phyloP scores from a whole-genome alignment of 2,888 invertebrate genomes.

The Drosophila eohydei region DNA sequence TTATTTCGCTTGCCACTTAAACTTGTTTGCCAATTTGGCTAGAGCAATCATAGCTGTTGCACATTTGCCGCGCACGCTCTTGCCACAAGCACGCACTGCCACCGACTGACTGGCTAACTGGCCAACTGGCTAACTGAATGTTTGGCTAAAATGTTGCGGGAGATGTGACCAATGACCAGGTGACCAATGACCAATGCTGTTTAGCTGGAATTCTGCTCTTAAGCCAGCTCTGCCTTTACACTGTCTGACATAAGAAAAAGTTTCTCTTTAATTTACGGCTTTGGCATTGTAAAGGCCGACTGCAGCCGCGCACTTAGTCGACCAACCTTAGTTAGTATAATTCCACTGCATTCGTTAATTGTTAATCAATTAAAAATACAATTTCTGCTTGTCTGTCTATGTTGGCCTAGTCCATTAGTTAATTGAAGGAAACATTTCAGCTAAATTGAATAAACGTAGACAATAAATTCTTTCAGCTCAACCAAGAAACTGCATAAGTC shows the following conservation, averaged over 20 bases:
- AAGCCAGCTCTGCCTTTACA: slow-evolving; percentile 15
- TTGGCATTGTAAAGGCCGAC: slow-evolving; percentile 59
- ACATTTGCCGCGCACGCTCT: slow-evolving; percentile 54
- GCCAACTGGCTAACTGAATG: slow-evolving; percentile 16
- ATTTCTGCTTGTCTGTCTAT: not conserved
- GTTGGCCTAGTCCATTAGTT: slow-evolving; percentile 38
- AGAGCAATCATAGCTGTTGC: slow-evolving; percentile 27
- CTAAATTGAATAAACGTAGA: slow-evolving; percentile 17
- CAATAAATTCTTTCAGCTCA: slow-evolving; percentile 19
- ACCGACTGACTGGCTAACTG: slow-evolving; percentile 29
- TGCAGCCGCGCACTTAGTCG: slow-evolving; percentile 23
- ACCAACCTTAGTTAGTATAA: slow-evolving; percentile 37
- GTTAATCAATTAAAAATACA: slow-evolving; percentile 41
- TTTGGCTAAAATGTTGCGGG: slow-evolving; percentile 4
- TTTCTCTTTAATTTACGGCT: slow-evolving; percentile 54
- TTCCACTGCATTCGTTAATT: slow-evolving; percentile 45
- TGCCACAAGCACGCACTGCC: slow-evolving; percentile 49
- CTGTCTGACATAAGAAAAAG: slow-evolving; percentile 45
- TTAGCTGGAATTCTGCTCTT: slow-evolving; percentile 51
- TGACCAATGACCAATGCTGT: slow-evolving; percentile 50
- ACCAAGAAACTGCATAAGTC: slow-evolving; percentile 1
- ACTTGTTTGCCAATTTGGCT: slow-evolving; percentile 69
- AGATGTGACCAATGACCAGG: slow-evolving; percentile 32
- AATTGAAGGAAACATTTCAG: slow-evolving; percentile 35
- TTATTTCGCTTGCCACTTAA: slow-evolving; percentile 34